Evolutionary conservation across 2,113 vertebrate species (phyloP).

Genomic region (Prinia subflava): DNA sequence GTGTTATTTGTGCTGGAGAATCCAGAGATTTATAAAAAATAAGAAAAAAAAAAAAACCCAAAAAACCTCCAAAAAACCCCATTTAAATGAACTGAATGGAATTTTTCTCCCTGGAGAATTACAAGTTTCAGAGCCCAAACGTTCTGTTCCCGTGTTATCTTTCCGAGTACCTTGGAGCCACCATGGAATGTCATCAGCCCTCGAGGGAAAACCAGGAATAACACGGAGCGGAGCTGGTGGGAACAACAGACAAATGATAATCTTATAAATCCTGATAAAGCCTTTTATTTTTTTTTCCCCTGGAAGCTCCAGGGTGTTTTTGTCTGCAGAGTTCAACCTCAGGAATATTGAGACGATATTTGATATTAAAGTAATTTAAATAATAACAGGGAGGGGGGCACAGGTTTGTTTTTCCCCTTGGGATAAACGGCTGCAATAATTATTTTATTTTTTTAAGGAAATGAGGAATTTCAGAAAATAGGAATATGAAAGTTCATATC

Average conservation of each 20-base stretch:
- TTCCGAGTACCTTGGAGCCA: neutral
- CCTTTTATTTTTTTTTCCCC: fast-evolving
- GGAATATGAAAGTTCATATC: neutral
- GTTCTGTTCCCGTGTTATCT: fast-evolving
- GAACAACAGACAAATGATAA: neutral
- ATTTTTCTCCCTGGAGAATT: neutral
- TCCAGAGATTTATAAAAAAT: neutral
- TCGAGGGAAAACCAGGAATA: no score
- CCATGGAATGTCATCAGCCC: neutral
- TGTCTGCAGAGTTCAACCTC: neutral
- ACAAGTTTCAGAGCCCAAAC: neutral
- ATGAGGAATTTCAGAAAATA: neutral
- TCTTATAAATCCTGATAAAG: neutral
- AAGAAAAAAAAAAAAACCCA: neutral
- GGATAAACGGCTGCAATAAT: neutral
- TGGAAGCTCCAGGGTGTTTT: neutral
- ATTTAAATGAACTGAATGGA: neutral
- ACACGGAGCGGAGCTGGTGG: neutral
- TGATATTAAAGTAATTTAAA: neutral
- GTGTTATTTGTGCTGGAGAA: fast-evolving
- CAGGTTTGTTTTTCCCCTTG: fast-evolving
- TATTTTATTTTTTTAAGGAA: neutral
- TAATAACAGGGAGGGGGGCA: neutral
- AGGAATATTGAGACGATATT: neutral
- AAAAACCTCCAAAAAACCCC: no score